Evolutionary conservation across 2,797 vertebrate species (phyloP), one percentile per base, ranked within the genome.

Genomic region (Perodicticus potto): DNA sequence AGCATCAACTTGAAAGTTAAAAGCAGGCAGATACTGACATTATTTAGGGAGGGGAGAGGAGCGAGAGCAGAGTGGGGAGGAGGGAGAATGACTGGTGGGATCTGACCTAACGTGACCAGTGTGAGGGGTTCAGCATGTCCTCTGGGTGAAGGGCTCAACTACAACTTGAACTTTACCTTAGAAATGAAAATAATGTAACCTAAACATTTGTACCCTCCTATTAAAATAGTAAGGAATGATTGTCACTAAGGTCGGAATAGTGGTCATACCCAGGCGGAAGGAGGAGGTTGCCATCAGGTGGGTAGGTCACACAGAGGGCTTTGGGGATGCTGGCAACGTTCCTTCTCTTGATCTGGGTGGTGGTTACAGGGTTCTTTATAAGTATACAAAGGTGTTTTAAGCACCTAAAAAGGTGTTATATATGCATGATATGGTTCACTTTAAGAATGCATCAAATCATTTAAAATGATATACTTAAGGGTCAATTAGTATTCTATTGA

Each of bases 321-420:
- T n/a, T 3, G 22, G 7, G 82, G 73, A 9, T n/a, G 32, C 7
- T 2, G 37, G 9, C 0, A 8, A 4, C 0, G 13, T 5, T 0
- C 6, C 12, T 16, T 11, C 32, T 49, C 40, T 40, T 16, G 49
- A 40, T n/a, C 70, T 27, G 29, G 8, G 45, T n/a, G 17, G 19
- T 40, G n/a, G 61, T 27, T 8, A 63, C 37, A 0, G 13, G 25
- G 45, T 16, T 59, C 27, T 32, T 11, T 27, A 0, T 8, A 40
- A 84, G 8, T 0, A 0, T 14, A 10, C 3, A 49, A 6, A 6
- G 0, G 32, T 49, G 25, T 74, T 27, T 8, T 53, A 57, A 55
- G n/a, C 37, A 27, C 25, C 49, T n/a, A n/a, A n/a, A n/a, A n/a
- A n/a, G n/a, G n/a, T n/a, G 14, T 0, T 83, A 69, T n/a, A 11